Evolutionary conservation across 2,888 invertebrate genomes (phyloP).

Genomic region (Perithous albicinctus): DNA sequence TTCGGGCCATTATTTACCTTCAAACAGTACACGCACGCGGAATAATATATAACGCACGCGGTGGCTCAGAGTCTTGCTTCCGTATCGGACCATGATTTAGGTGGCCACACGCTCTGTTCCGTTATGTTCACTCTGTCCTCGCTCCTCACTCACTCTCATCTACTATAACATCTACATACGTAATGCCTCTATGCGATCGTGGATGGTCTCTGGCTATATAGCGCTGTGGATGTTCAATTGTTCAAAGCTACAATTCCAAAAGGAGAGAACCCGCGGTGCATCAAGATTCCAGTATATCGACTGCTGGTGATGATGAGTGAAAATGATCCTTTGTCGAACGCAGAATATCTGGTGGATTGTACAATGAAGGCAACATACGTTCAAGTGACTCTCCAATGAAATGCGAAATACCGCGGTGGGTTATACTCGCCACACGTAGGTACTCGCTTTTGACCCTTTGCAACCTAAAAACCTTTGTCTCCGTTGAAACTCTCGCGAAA

Average conservation of each 20-base stretch:
- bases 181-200: conserved; percentile 48
- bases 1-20: conserved; percentile 72
- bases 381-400: background rate
- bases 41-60: conserved; percentile 73
- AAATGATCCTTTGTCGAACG: conserved; percentile 58
- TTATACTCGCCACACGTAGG: background rate
- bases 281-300: conserved; percentile 33
- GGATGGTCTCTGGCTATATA: background rate
- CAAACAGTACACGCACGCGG: conserved; percentile 68
- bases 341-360: conserved; percentile 44
- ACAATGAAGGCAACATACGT: background rate
- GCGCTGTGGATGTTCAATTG: background rate
- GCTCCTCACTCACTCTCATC: background rate
- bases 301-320: conserved; percentile 10
- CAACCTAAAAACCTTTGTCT: background rate
- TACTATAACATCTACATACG: conserved; percentile 49
- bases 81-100: conserved; percentile 75
- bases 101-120: conserved; percentile 59
- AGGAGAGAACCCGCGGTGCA: conserved; percentile 27
- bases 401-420: background rate
- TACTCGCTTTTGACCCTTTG: background rate
- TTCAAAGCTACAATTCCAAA: conserved; percentile 42
- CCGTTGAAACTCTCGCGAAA: background rate
- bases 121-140: conserved; percentile 60
- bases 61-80: conserved; percentile 71